Conservation (phyloP, 2,888 invertebrate species). For the Drosophila gaucha region DNA sequence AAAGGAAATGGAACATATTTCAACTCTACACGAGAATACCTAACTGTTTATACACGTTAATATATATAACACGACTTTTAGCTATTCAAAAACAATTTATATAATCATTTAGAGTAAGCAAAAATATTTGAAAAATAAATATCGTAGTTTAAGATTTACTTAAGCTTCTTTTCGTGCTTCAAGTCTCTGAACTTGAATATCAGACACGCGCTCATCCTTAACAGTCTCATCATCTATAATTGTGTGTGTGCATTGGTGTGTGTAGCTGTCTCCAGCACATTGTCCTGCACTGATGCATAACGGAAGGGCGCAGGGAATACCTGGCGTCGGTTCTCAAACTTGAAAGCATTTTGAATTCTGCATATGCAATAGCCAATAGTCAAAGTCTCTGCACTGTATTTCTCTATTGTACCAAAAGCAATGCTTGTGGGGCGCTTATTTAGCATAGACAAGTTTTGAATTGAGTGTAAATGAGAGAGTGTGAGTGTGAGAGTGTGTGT, state of each 20-base stretch:
- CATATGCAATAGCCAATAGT: conserved; percentile 46
- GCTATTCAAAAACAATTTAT: background rate
- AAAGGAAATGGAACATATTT: no score
- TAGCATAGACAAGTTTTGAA: conserved; percentile 37
- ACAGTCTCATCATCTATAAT: background rate
- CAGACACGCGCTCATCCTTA: conserved; percentile 3
- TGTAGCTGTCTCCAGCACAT: conserved; percentile 17
- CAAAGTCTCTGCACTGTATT: conserved; percentile 29
- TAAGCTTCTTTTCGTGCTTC: background rate
- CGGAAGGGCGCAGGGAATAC: no score
- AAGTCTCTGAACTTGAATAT: no score
- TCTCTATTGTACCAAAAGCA: conserved; percentile 2
- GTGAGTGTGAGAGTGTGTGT: background rate
- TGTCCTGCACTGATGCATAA: conserved; percentile 20
- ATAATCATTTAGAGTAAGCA: background rate
- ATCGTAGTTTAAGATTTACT: no score
- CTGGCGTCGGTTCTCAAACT: no score
- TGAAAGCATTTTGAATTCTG: conserved; percentile 42
- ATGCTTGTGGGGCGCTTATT: conserved; percentile 32
- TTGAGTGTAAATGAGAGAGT: conserved; percentile 2
- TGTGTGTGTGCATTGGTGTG: conserved; percentile 11
- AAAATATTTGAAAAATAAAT: background rate
- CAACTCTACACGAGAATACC: no score
- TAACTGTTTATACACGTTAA: no score
- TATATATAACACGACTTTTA: no score